Conservation (phyloP, 1,140 invertebrate genomes). For the Vanessa tameamea region DNA sequence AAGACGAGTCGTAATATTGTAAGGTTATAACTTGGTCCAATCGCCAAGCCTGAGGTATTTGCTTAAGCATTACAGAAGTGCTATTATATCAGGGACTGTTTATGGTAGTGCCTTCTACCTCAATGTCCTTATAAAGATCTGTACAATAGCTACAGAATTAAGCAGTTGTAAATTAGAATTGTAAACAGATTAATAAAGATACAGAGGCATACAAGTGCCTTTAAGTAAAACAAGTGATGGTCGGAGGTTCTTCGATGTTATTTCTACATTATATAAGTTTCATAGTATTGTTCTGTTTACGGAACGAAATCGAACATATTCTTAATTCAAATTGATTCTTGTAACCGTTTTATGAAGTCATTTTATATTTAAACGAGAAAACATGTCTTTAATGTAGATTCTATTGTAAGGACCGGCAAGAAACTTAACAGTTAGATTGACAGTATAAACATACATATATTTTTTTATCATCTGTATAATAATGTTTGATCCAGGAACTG, state of each 20-base stretch:
- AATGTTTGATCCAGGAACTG: too few species aligned
- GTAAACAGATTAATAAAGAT: conserved; percentile 4
- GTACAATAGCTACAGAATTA: conserved; percentile 12
- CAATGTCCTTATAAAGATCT: neutral
- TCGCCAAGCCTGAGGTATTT: conserved; percentile 27
- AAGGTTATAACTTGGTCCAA: neutral
- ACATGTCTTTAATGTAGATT: too few species aligned
- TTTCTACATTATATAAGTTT: neutral
- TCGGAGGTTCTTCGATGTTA: neutral
- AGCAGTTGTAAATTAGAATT: conserved; percentile 19
- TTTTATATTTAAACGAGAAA: neutral
- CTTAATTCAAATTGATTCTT: neutral
- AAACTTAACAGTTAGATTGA: too few species aligned
- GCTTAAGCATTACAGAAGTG: conserved; percentile 26
- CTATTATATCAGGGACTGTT: conserved; percentile 34
- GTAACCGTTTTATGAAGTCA: neutral
- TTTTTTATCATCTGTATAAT: too few species aligned
- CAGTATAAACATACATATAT: too few species aligned
- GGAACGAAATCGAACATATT: neutral
- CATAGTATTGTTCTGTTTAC: neutral
- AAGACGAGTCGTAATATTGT: neutral
- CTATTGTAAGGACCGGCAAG: too few species aligned
- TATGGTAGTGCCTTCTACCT: conserved; percentile 21
- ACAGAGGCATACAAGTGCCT: neutral
- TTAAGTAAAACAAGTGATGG: neutral